Conservation (phyloP, 2,888 invertebrate genomes). For the Lithophane socia region DNA sequence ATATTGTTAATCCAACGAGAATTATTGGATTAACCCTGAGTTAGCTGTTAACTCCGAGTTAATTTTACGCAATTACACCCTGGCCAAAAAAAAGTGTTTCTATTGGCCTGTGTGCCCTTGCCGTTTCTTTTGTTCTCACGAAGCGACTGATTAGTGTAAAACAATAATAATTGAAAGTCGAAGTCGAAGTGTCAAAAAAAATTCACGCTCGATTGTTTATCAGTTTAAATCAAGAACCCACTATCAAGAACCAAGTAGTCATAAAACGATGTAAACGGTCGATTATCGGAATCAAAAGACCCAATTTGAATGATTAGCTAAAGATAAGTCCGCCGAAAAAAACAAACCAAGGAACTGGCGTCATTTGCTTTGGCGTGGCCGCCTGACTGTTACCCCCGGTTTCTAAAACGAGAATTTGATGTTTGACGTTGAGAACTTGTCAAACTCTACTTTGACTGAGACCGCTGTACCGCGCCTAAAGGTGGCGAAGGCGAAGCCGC, state of each 20-base stretch:
- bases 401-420: too few relatives aligned
- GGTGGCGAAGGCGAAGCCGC: too few relatives aligned
- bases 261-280: neutral
- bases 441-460: too few relatives aligned
- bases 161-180: neutral
- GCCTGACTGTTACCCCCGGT: too few relatives aligned
- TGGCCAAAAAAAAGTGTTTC: too few relatives aligned
- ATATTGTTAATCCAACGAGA: too few relatives aligned
- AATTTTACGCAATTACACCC: too few relatives aligned
- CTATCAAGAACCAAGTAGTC: conserved; percentile 2
- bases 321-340: neutral
- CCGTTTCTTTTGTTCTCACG: neutral
- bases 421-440: too few relatives aligned
- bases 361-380: neutral
- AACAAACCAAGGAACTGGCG: neutral
- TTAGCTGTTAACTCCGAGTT: too few relatives aligned
- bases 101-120: too few relatives aligned
- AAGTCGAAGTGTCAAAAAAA: conserved; percentile 2
- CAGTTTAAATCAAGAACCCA: neutral
- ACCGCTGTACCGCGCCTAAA: too few relatives aligned
- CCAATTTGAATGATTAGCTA: conserved; percentile 5
- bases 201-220: neutral
- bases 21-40: too few relatives aligned
- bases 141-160: neutral
- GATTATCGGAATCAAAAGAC: conserved; percentile 18